These are phyloP conservation scores for Coreius guichenoti DNA, from an alignment of 2,797 vertebrate species.

Conservation along the genomic window DNA sequence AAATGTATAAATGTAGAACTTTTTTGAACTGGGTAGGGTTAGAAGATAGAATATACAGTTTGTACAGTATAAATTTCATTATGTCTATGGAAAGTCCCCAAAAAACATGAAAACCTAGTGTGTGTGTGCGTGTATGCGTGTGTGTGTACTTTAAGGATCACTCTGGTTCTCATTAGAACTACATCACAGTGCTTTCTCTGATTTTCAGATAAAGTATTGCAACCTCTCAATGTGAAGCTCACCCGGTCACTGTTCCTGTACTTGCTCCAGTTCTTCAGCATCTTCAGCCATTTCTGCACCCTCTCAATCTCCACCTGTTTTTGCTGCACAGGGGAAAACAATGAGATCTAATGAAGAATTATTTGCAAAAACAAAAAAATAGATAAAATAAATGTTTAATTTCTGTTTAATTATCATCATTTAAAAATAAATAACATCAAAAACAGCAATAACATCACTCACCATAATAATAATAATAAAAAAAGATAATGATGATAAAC, in stretches of 20 bases:
- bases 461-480: not conserved
- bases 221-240: slow-evolving; percentile 45
- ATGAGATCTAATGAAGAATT: not conserved
- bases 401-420: not conserved
- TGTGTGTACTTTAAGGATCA: not conserved
- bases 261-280: slow-evolving; percentile 91
- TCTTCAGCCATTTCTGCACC: slow-evolving; percentile 91
- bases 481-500: not conserved
- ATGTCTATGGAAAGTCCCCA: too few species aligned
- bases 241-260: slow-evolving; percentile 88
- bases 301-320: slow-evolving; percentile 87
- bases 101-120: too few species aligned
- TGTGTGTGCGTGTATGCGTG: not conserved
- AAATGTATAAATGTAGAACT: not conserved
- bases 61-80: too few species aligned
- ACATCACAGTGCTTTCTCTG: not conserved
- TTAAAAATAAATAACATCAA: not conserved
- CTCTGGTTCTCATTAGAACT: not conserved
- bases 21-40: not conserved
- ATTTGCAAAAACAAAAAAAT: slow-evolving; percentile 2
- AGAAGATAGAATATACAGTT: too few species aligned
- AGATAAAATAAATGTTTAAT: not conserved
- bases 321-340: slow-evolving; percentile 74
- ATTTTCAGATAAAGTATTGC: not conserved
- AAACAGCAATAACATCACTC: not conserved